Evolutionary conservation across 2,888 invertebrate genomes (phyloP).

Genomic region (Parnassius smintheus): DNA sequence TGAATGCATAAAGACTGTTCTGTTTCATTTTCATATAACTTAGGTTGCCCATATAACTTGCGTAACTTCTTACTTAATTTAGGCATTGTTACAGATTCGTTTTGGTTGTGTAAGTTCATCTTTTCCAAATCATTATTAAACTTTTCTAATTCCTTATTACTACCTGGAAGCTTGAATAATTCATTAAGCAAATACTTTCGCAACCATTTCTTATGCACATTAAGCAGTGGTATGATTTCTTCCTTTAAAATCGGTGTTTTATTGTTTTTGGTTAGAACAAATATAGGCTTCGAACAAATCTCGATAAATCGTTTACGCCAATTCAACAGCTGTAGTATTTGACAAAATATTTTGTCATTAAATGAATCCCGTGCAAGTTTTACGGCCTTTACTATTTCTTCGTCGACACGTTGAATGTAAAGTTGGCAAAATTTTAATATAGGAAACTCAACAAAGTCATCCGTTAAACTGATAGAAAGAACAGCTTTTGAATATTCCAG

Average conservation of each 20-base stretch:
- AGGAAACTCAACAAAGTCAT: constrained; percentile 76
- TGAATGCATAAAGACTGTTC: constrained; percentile 48
- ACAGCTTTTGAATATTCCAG: constrained; percentile 75
- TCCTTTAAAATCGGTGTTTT: constrained; percentile 62
- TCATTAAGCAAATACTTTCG: constrained; percentile 81
- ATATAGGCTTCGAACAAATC: constrained; percentile 60
- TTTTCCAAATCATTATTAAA: constrained; percentile 40
- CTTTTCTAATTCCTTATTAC: constrained; percentile 34
- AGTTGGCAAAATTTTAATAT: constrained; percentile 75
- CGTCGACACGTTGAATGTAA: constrained; percentile 71
- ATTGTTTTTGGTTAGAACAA: constrained; percentile 50
- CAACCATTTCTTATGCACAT: constrained; percentile 88
- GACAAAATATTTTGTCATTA: constrained; percentile 57
- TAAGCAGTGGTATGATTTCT: constrained; percentile 81
- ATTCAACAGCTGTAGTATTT: constrained; percentile 70
- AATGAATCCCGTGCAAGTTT: constrained; percentile 44
- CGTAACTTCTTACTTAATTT: constrained; percentile 65
- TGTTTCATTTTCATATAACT: constrained; percentile 50
- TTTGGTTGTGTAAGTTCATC: constrained; percentile 41
- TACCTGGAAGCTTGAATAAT: constrained; percentile 45
- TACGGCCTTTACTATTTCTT: constrained; percentile 62
- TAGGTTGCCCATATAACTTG: constrained; percentile 64
- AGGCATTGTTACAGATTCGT: constrained; percentile 47
- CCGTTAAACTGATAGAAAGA: constrained; percentile 58
- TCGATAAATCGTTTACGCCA: constrained; percentile 77